Percentiles rank a stretch among this genome's conserved stretches.
These are phyloP conservation scores for Aphodius sticticus DNA, from an alignment of 2,888 invertebrate species.

Conservation along the genomic window DNA sequence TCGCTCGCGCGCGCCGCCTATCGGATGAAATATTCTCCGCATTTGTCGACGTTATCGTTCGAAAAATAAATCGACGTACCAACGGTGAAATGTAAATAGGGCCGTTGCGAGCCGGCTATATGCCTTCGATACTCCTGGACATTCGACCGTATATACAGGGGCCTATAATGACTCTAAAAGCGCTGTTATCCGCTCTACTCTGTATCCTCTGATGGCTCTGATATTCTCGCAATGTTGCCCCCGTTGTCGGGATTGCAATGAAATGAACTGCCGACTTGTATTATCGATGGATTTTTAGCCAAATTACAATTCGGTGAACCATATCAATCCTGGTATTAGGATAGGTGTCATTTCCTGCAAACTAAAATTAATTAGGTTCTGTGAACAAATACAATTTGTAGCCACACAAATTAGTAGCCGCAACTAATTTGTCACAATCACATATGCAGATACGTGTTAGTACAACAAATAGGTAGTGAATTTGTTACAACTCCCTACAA, in stretches of 20 bases:
- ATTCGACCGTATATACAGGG: conserved; percentile 12
- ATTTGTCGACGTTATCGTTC: conserved; percentile 22
- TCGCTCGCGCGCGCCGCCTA: neutral
- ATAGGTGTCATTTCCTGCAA: no score
- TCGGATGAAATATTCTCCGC: conserved; percentile 9
- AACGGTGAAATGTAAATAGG: conserved; percentile 19
- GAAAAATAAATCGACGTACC: conserved; percentile 13
- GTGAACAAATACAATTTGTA: no score
- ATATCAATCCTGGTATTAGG: no score
- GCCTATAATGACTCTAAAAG: conserved; percentile 10
- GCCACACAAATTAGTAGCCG: no score
- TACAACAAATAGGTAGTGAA: no score
- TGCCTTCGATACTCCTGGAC: conserved; percentile 6
- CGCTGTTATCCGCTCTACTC: conserved; percentile 7
- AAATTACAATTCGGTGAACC: no score
- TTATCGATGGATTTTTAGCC: no score
- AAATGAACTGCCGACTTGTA: no score
- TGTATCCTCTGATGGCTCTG: neutral
- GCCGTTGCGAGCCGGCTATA: neutral
- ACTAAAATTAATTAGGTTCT: no score
- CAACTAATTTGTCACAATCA: no score
- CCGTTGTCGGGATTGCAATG: neutral
- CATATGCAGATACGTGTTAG: no score
- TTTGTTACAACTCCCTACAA: no score
- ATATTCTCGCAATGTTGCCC: neutral